A percentile compares a stretch with the other conserved stretches of the same genome.
These are phyloP conservation scores for Lepidurus couesii DNA, from an alignment of 1,140 invertebrate species.

Conservation along the genomic window DNA sequence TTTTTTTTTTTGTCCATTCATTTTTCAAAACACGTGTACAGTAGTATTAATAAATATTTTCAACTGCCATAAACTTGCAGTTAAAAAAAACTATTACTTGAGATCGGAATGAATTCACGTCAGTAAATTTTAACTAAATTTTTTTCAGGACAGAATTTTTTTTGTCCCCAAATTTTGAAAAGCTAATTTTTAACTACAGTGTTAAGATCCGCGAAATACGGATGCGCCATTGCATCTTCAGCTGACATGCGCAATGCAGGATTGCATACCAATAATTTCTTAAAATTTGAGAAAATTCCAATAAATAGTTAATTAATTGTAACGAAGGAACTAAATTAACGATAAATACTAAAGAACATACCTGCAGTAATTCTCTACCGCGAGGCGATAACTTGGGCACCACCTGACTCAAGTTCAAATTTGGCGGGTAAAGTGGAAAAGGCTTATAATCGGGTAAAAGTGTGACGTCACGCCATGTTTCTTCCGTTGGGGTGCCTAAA, in stretches of 20 bases:
- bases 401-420: slow-evolving; percentile 69
- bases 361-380: slow-evolving; percentile 85
- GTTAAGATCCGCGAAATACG: slow-evolving; percentile 80
- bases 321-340: slow-evolving; percentile 23
- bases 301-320: neutral
- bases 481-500: slow-evolving; percentile 90
- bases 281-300: slow-evolving; percentile 40
- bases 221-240: slow-evolving; percentile 92
- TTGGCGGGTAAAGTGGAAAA: slow-evolving; percentile 85
- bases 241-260: slow-evolving; percentile 86
- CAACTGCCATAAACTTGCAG: neutral
- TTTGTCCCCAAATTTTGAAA: neutral
- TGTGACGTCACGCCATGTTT: slow-evolving; percentile 89
- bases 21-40: neutral
- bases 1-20: neutral
- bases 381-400: slow-evolving; percentile 90
- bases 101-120: neutral
- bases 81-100: slow-evolving; percentile 3
- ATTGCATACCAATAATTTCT: slow-evolving; percentile 91
- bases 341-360: slow-evolving; percentile 41
- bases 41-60: slow-evolving; percentile 23
- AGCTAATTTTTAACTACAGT: neutral
- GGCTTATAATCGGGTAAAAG: slow-evolving; percentile 95
- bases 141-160: neutral
- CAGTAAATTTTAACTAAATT: neutral